Conservation (phyloP, 1,140 invertebrate species). For the Augochlora pura region DNA sequence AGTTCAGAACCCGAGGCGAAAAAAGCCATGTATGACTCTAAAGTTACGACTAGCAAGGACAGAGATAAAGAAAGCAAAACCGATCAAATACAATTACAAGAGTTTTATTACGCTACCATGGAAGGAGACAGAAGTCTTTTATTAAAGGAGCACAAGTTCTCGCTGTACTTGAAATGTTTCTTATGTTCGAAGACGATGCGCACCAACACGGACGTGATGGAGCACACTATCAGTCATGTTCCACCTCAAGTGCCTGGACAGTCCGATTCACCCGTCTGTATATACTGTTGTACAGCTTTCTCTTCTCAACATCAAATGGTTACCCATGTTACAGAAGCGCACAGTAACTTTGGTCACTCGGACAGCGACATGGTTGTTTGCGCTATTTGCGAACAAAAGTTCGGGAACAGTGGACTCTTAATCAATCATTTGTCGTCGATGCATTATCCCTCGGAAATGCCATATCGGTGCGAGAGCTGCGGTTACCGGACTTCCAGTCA, state of each 20-base stretch:
- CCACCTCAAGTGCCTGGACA: constrained; percentile 75
- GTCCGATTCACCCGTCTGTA: constrained; percentile 72
- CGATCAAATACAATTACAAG: constrained; percentile 70
- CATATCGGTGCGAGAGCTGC: constrained; percentile 89
- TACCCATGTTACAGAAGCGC: constrained; percentile 74
- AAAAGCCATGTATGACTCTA: constrained; percentile 54
- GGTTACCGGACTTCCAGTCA: constrained; percentile 88
- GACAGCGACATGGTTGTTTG: constrained; percentile 82
- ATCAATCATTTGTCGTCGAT: constrained; percentile 88
- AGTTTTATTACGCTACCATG: constrained; percentile 77
- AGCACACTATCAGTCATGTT: constrained; percentile 86
- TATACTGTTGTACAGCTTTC: constrained; percentile 77
- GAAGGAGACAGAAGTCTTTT: constrained; percentile 68
- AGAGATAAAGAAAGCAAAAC: constrained; percentile 58
- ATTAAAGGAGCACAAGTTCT: constrained; percentile 64
- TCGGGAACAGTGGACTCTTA: constrained; percentile 78
- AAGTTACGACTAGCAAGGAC: constrained; percentile 35
- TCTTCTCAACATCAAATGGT: constrained; percentile 75
- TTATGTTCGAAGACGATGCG: constrained; percentile 82
- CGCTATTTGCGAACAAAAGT: constrained; percentile 85
- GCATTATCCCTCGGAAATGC: constrained; percentile 88
- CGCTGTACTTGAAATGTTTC: constrained; percentile 79
- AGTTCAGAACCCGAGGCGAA: constrained; percentile 65
- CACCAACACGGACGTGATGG: constrained; percentile 83
- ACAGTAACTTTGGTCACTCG: constrained; percentile 75